These are phyloP conservation scores for Linurgus olivaceus DNA, from an alignment of 2,797 vertebrate species.

Conservation along the genomic window DNA sequence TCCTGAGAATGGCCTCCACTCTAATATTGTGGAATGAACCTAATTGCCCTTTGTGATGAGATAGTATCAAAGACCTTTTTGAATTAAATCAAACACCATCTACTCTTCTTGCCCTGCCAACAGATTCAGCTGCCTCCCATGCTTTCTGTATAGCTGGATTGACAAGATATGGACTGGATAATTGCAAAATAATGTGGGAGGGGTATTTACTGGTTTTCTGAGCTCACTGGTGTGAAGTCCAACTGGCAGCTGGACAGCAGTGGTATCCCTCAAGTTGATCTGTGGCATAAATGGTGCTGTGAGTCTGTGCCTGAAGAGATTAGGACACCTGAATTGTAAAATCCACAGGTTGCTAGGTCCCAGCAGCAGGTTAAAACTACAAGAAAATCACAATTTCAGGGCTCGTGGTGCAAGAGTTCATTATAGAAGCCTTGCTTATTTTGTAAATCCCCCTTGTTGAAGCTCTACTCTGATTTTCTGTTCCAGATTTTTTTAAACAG, in stretches of 20 bases:
- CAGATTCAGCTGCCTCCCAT: neutral
- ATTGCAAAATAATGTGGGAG: neutral
- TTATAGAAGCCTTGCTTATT: neutral
- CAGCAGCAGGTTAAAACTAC: neutral
- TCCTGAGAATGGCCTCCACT: neutral
- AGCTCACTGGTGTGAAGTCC: neutral
- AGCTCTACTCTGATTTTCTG: neutral
- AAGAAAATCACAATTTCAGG: neutral
- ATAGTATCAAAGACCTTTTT: neutral
- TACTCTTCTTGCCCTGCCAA: neutral
- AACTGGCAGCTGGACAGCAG: neutral
- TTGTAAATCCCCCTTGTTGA: accelerated
- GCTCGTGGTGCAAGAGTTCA: neutral
- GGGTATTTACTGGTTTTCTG: neutral
- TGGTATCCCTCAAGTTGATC: neutral
- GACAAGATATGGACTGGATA: neutral
- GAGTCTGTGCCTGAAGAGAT: neutral
- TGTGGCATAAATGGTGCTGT: neutral
- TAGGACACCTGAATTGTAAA: neutral
- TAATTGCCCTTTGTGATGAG: neutral
- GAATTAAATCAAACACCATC: neutral
- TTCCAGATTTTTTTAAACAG: slow-evolving; percentile 89
- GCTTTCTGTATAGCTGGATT: neutral
- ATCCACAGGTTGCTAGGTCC: neutral
- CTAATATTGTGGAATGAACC: neutral